phyloP scores from a whole-genome alignment of 2,888 invertebrate genomes.

The Augiades crinisus region DNA sequence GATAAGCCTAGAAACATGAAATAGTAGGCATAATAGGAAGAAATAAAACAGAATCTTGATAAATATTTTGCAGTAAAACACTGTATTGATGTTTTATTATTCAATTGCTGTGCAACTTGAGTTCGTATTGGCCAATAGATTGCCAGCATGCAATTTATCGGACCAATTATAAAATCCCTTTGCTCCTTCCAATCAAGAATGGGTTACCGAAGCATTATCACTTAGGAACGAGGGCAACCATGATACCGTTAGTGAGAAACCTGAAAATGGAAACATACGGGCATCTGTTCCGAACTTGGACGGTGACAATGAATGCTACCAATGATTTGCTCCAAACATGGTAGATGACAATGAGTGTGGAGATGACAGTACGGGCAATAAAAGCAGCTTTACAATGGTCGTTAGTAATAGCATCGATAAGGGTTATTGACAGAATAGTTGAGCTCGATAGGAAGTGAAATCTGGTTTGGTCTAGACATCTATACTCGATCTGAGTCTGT shows the following conservation, averaged over 20 bases:
- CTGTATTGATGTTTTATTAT: slow-evolving; percentile 22
- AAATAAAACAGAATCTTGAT: slow-evolving; percentile 25
- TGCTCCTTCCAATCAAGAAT: slow-evolving; percentile 48
- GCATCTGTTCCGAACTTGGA: slow-evolving; percentile 33
- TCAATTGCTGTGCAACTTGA: slow-evolving; percentile 13
- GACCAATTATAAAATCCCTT: slow-evolving; percentile 51
- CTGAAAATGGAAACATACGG: slow-evolving; percentile 46
- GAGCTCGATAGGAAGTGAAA: slow-evolving; percentile 2
- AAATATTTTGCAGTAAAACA: slow-evolving; percentile 20
- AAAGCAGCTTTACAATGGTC: slow-evolving; percentile 24
- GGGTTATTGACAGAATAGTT: slow-evolving; percentile 18
- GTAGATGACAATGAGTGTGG: slow-evolving; percentile 25
- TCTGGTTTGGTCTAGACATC: slow-evolving; percentile 3
- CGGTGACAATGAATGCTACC: slow-evolving; percentile 27
- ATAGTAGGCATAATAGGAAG: slow-evolving; percentile 7
- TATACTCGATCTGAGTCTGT: not conserved
- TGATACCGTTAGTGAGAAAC: slow-evolving; percentile 59
- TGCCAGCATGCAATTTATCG: slow-evolving; percentile 43
- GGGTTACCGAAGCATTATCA: slow-evolving; percentile 63
- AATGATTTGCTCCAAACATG: slow-evolving; percentile 25
- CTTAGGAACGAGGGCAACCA: slow-evolving; percentile 57
- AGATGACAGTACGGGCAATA: slow-evolving; percentile 25
- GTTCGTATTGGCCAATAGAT: slow-evolving; percentile 32
- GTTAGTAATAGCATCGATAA: slow-evolving; percentile 24
- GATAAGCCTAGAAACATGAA: slow-evolving; percentile 14